These are phyloP conservation scores for Masnerella sp. DNA, from an alignment of 2,888 invertebrate genomes.

Conservation along the genomic window DNA sequence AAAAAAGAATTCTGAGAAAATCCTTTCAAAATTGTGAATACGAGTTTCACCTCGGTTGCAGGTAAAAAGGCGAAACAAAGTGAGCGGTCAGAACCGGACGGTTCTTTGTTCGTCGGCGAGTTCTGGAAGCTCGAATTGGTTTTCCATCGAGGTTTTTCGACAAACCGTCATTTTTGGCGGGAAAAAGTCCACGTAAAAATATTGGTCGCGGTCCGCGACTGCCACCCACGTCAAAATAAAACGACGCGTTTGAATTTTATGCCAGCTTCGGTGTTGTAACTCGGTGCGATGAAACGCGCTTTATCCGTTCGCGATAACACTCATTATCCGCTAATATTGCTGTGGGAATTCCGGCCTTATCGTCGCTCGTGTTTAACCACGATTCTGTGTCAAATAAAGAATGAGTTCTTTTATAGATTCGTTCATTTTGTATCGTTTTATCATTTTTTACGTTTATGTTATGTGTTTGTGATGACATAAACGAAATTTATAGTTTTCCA, in stretches of 20 bases:
- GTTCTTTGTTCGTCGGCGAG: slow-evolving; percentile 40
- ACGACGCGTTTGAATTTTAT: slow-evolving; percentile 45
- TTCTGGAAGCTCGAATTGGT: slow-evolving; percentile 19
- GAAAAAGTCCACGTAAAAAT: neutral
- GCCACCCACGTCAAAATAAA: slow-evolving; percentile 34
- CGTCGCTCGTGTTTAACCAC: slow-evolving; percentile 20
- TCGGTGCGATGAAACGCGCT: slow-evolving; percentile 49
- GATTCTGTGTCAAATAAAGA: slow-evolving; percentile 32
- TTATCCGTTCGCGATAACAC: slow-evolving; percentile 48
- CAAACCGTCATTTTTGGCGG: neutral
- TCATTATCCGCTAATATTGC: slow-evolving; percentile 47
- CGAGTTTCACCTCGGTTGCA: slow-evolving; percentile 37
- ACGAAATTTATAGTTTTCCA: too few species aligned
- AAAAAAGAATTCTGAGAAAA: slow-evolving; percentile 31
- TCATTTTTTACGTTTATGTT: too few species aligned
- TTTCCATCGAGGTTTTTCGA: slow-evolving; percentile 9
- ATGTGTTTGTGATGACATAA: too few species aligned
- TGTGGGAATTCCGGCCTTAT: slow-evolving; percentile 51
- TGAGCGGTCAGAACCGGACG: slow-evolving; percentile 31
- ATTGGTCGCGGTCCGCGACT: slow-evolving; percentile 1
- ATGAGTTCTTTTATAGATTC: slow-evolving; percentile 31
- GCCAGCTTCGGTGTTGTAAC: slow-evolving; percentile 39
- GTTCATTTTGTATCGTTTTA: too few species aligned
- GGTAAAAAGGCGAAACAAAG: slow-evolving; percentile 35
- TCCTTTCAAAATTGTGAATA: slow-evolving; percentile 32